Conservation (phyloP, 2,797 vertebrate genomes). For the Chromis chromis region DNA sequence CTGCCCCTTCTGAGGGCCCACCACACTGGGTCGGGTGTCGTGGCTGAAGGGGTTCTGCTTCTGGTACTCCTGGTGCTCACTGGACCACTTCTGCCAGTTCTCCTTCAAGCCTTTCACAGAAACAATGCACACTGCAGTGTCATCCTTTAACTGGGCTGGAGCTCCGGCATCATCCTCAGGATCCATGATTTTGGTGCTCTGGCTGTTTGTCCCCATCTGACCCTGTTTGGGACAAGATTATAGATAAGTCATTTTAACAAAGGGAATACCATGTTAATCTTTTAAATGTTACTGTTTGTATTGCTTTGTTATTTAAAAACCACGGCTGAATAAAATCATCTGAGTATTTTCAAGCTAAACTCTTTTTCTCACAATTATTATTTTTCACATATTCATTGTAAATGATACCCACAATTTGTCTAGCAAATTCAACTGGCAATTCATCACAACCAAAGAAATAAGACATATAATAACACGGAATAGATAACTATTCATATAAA, state of each 20-base stretch:
- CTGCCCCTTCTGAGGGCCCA: constrained; percentile 75
- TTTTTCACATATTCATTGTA: too few species aligned
- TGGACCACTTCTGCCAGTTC: constrained; percentile 91
- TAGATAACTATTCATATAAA: background rate
- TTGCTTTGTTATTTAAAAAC: background rate
- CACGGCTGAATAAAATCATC: too few species aligned
- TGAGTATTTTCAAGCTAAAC: too few species aligned
- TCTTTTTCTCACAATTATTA: too few species aligned
- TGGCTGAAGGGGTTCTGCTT: constrained; percentile 90
- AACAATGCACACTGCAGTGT: constrained; percentile 50
- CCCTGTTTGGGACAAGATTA: background rate
- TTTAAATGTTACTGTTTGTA: background rate
- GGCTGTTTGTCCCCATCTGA: constrained; percentile 39
- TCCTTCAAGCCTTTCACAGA: constrained; percentile 87
- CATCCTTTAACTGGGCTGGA: constrained; percentile 31
- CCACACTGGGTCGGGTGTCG: constrained; percentile 41
- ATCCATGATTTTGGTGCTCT: constrained; percentile 56
- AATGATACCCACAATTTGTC: too few species aligned
- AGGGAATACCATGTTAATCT: background rate
- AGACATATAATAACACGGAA: too few species aligned
- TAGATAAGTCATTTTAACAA: constrained; percentile 9
- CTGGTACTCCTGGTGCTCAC: constrained; percentile 87
- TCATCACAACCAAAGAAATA: too few species aligned
- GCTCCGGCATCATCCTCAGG: constrained; percentile 35
- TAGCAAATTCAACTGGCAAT: too few species aligned